Evolutionary conservation across 2,797 vertebrate species (phyloP), one percentile per base, ranked within the genome.

Genomic region (Cacajao melanocephalus): DNA sequence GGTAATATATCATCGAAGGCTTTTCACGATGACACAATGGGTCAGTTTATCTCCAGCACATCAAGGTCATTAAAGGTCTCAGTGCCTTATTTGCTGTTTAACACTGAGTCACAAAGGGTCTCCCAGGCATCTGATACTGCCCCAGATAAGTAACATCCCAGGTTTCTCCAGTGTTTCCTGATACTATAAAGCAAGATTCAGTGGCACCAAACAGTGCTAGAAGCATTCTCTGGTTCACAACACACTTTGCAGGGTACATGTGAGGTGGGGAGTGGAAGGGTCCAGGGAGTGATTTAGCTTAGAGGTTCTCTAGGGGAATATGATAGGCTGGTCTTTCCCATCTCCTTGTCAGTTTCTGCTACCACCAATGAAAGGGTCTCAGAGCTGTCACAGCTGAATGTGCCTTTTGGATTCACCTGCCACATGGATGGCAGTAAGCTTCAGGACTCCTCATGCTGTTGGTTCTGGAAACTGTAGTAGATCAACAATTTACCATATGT

Each of bases 11-110:
- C 67, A 50, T 14, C 2, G 0, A 82, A 88, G 55, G 41, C 36
- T 80, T 41, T 44, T 93, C 48, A 12, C 79, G 92, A 97, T 78
- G 84, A 88, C 90, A 94, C 90, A 97, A 50, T 92, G 79, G 76
- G 48, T 64, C 57, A 61, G 33, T 82, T 94, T 92, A 64, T 61
- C 39, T 94, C 17, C 8, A 57, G 5, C 36, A 81, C 36, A 5
- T 88, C 55, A 15, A 80, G 86, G 46, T 79, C 50, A 64, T 86
- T 26, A 26, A 39, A 88, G 41, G 82, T 87, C 76, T 46, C 75
- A 93, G 46, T 57, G 50, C 41, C 19, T 82, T 26, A 52, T 22
- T 70, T 30, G 28, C 55, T 75, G 0, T 58, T 82, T 36, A 79
- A 26, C 26, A 30, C 28, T 41, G 78, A 88, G 70, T 97, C 96